phyloP scores from a whole-genome alignment of 2,113 vertebrate species.

The Reinhardtius hippoglossoides region DNA sequence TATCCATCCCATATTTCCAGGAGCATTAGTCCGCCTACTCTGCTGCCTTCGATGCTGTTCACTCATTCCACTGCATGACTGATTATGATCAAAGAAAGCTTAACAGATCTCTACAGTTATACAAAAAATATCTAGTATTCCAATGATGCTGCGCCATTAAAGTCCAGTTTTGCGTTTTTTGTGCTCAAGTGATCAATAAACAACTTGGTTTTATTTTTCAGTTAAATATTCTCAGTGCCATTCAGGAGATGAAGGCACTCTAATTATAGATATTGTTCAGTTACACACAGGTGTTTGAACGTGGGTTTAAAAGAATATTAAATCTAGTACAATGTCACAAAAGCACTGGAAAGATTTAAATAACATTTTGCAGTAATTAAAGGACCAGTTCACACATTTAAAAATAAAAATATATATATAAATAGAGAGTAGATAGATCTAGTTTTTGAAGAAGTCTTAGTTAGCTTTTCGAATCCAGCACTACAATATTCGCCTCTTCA shows the following conservation, averaged over 20 bases:
- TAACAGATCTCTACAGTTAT: slow-evolving; percentile 41
- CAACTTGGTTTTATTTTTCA: slow-evolving; percentile 19
- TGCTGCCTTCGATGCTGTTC: slow-evolving; percentile 51
- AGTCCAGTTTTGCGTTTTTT: slow-evolving; percentile 27
- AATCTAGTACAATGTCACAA: background rate
- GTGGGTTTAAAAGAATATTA: background rate
- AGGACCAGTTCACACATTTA: background rate
- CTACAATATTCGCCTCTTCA: too few species aligned
- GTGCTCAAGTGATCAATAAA: slow-evolving; percentile 29
- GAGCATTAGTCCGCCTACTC: slow-evolving; percentile 62
- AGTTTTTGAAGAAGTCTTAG: too few species aligned
- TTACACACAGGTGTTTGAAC: background rate
- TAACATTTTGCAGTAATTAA: background rate
- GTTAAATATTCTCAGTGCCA: background rate
- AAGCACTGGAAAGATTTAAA: background rate
- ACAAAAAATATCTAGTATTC: slow-evolving; percentile 14
- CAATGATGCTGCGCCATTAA: slow-evolving; percentile 18
- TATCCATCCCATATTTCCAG: slow-evolving; percentile 56
- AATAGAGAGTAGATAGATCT: too few species aligned
- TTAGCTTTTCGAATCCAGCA: too few species aligned
- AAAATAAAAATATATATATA: too few species aligned
- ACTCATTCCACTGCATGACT: slow-evolving; percentile 44
- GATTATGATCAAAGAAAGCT: slow-evolving; percentile 62
- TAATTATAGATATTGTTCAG: background rate
- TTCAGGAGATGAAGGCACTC: background rate